Evolutionary conservation across 2,113 vertebrate species (phyloP).

Genomic region (Gasterosteus aculeatus): DNA sequence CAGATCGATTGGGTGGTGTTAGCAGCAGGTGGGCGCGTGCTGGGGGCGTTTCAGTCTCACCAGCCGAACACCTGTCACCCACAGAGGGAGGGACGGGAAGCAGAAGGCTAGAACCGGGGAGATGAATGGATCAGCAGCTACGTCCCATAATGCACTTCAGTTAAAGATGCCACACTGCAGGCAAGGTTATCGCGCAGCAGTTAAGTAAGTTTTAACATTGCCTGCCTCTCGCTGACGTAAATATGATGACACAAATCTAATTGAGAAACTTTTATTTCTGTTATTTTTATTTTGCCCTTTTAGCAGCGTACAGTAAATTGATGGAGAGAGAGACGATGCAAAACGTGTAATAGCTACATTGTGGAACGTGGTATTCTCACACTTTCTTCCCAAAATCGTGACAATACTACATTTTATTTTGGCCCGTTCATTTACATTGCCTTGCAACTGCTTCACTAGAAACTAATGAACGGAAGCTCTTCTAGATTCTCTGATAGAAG

Average conservation of each 20-base stretch:
- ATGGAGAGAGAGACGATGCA: not conserved
- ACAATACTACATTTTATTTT: too few relatives aligned
- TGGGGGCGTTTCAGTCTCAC: conserved; percentile 39
- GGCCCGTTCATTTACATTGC: too few relatives aligned
- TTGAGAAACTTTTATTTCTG: conserved; percentile 26
- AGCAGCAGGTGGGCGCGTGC: conserved; percentile 48
- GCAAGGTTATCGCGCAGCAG: conserved; percentile 28
- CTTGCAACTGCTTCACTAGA: too few relatives aligned
- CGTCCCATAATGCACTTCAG: conserved; percentile 13
- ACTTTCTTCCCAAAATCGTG: too few relatives aligned
- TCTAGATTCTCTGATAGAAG: too few relatives aligned
- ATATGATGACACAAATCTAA: conserved; percentile 24
- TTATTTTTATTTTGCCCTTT: conserved; percentile 6
- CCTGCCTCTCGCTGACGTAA: conserved; percentile 20
- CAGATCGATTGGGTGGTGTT: conserved; percentile 54
- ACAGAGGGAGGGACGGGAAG: conserved; percentile 49
- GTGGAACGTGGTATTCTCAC: too few relatives aligned
- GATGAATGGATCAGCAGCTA: conserved; percentile 51
- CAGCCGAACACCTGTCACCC: conserved; percentile 60
- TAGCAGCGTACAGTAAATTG: conserved; percentile 14
- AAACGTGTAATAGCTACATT: too few relatives aligned
- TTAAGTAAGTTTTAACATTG: conserved; percentile 9
- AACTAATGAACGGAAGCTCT: too few relatives aligned
- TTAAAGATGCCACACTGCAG: conserved; percentile 25
- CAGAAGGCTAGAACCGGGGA: conserved; percentile 55